Base-by-base conservation (phyloP, 2,888 invertebrate genomes). In the Monoplex corrugatus region DNA sequence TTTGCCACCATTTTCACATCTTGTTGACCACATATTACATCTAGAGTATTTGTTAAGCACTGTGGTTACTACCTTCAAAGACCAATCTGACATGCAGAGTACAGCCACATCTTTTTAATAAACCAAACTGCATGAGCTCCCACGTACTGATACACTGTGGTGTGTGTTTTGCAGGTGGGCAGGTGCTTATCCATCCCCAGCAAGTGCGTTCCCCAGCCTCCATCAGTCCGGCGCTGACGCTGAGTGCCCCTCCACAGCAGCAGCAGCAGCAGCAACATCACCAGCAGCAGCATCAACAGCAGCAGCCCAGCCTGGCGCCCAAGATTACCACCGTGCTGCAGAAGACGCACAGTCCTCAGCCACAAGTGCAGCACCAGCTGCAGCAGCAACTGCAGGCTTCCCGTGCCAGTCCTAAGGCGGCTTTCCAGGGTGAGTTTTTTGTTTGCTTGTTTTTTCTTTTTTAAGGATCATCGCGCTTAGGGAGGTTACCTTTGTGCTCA, bases 181-280 rank as follows among this genome's bases (percentile, higher is more conserved):
- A 94, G 87, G 92, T 95, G 16, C 89, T 94, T 85, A 92, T 95
- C 19, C 95, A 94, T 68, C 93, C 92, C 6, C 94, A 93, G 87
- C 89, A 90, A 63, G 91, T 93, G 19, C 92, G 92, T 10, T 92
- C 92, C 35, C 92, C 92, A 16, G 90, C 92, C 40, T 91, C 92
- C 32, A 89, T 92, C 23, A 93, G 91, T 80, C 92, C 93, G n/a
- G 89, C 90, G 10, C n/a, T 88, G 16, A 89, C 90, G 3, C 86
- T 89, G 8, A 85, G 88, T 35, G 57, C 86, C 88, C 68, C 90
- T 44, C 88, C 91, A 10, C 43, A 38, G 13, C 38, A 75, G 35
- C 50, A 87, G 13, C 40, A 38, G 28, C 82, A 80, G 13, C 78
- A 80, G 1, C 80, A 40, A 16, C 91, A 35, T 88, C 91, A 3